phyloP scores from a whole-genome alignment of 1,140 invertebrate species.

The Microplitis mediator region DNA sequence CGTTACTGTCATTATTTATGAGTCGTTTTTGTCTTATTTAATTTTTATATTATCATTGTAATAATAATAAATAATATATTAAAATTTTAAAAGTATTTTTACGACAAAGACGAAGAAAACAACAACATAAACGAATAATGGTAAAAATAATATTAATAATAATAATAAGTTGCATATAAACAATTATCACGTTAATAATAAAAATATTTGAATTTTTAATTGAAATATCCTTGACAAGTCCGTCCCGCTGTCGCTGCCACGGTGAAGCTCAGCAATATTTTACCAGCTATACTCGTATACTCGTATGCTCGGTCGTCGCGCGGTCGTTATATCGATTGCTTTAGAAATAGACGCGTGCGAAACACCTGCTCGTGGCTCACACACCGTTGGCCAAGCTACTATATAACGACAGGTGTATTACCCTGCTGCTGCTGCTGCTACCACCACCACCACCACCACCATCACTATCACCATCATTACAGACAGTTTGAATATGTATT shows the following conservation, averaged over 20 bases:
- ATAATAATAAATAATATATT: too few relatives aligned
- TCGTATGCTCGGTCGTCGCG: too few relatives aligned
- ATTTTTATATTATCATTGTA: too few relatives aligned
- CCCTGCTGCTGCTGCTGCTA: neutral
- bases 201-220: too few relatives aligned
- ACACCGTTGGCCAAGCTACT: constrained; percentile 2
- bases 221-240: neutral
- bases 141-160: too few relatives aligned
- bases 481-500: too few relatives aligned
- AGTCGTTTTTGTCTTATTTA: too few relatives aligned
- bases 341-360: constrained; percentile 38
- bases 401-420: constrained; percentile 27
- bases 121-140: too few relatives aligned
- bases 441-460: neutral
- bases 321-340: constrained; percentile 37
- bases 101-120: too few relatives aligned
- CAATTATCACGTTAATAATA: too few relatives aligned
- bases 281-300: neutral
- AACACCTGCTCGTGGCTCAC: constrained; percentile 33
- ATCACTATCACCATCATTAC: neutral
- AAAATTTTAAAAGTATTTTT: too few relatives aligned
- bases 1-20: neutral
- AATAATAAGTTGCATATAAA: neutral
- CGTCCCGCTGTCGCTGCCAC: constrained; percentile 12
- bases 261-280: constrained; percentile 6